Percentiles rank a stretch among this genome's conserved stretches.
These are phyloP conservation scores for Holotrichia oblita DNA, from an alignment of 1,140 invertebrate species.

Conservation along the genomic window DNA sequence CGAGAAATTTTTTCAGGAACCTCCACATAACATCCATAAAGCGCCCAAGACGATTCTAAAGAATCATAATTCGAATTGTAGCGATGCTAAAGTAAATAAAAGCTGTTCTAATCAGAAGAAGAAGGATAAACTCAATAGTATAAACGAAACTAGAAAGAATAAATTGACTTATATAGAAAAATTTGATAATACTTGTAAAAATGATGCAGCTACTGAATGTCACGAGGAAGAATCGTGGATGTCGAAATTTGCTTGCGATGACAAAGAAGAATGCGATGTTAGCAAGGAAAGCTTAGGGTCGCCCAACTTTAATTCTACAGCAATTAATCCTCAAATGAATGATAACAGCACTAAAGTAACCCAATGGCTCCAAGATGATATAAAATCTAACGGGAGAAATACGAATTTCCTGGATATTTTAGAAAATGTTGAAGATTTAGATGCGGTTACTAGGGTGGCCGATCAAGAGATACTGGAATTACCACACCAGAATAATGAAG, in stretches of 20 bases:
- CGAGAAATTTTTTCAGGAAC: constrained; percentile 46
- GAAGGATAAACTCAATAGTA: constrained; percentile 15
- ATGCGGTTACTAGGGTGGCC: constrained; percentile 3
- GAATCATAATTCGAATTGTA: background rate
- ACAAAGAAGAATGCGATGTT: background rate
- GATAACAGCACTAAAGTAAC: constrained; percentile 26
- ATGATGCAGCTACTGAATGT: background rate
- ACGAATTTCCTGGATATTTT: constrained; percentile 53
- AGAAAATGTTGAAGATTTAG: constrained; percentile 50
- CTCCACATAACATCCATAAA: background rate
- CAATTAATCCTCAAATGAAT: background rate
- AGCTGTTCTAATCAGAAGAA: background rate
- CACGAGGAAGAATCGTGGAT: constrained; percentile 47
- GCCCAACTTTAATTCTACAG: background rate
- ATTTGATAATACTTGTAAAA: background rate
- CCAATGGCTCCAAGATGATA: constrained; percentile 6
- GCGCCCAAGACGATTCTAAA: background rate
- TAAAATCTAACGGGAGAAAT: constrained; percentile 44
- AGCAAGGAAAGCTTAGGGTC: background rate
- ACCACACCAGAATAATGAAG: constrained; percentile 42
- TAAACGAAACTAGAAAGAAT: constrained; percentile 13
- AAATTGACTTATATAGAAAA: constrained; percentile 40
- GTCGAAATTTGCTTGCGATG: constrained; percentile 26
- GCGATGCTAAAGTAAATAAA: background rate
- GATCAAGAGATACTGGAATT: constrained; percentile 20